Evolutionary conservation across 2,888 invertebrate genomes (phyloP), one percentile per base, ranked within the genome.

Genomic region (Escarpia spicata): DNA sequence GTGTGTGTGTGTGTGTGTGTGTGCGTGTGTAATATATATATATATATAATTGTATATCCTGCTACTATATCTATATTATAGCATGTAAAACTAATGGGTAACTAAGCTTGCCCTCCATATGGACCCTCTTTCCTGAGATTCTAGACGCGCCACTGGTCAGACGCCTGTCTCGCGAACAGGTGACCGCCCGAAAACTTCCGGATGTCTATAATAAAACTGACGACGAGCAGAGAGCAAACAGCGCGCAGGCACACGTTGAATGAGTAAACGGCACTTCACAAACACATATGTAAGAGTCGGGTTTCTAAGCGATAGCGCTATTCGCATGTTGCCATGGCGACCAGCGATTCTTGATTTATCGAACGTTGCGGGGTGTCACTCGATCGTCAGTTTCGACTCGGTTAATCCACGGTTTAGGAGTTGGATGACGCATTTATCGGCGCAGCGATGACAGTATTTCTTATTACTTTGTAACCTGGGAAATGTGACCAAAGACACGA

Each of bases 271-370:
- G 26, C 75, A 75, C 75, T 75, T 75, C 26, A 26, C 75, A 75
- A 75, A 75, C 75, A 6, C 75, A n/a, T 52, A 52, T 75, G 75
- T 75, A 75, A 75, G 75, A 75, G n/a, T 75, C 75, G 75, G 75
- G 75, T 75, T 75, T 75, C 75, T 75, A 75, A 75, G 75, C 75
- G 75, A 75, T 75, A 75, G 75, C 75, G 75, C 75, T 75, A n/a
- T 75, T 75, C 75, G 26, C 26, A n/a, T 26, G 75, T 75, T 75
- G 75, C 75, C 75, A 26, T 75, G 75, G 26, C 19, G 26, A 75
- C n/a, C 75, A 26, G 75, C 75, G 75, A 26, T 75, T 75, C 75
- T 75, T 75, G 75, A 75, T 75, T 75, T 75, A 75, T 75, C 19
- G 75, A 6, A 4, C 6, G 19, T 75, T 75, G n/a, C 75, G 75